These are phyloP conservation scores for Coelinius sp. DNA, from an alignment of 2,888 invertebrate species.

Conservation along the genomic window DNA sequence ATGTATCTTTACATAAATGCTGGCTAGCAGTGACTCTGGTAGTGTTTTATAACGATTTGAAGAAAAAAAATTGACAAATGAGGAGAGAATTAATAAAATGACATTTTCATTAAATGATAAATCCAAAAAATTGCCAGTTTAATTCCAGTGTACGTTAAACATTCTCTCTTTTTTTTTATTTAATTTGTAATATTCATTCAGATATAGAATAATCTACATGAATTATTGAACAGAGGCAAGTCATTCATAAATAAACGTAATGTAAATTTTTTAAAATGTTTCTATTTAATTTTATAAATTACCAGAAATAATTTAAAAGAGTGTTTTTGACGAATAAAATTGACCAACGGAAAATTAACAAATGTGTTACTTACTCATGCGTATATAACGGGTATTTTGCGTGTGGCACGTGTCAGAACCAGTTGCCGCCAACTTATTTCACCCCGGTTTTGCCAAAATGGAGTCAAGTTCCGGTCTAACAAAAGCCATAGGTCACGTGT, in stretches of 20 bases:
- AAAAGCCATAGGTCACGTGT: not conserved
- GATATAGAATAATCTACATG: conserved; percentile 41
- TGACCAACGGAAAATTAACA: not conserved
- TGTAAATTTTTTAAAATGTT: conserved; percentile 64
- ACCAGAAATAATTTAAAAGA: not conserved
- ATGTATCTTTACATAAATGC: conserved; percentile 6
- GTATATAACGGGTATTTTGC: not conserved
- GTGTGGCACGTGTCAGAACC: not conserved
- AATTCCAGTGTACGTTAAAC: conserved; percentile 37
- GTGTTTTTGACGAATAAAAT: too few species aligned
- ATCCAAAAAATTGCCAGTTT: conserved; percentile 38
- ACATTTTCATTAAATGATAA: conserved; percentile 45
- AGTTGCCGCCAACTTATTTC: not conserved
- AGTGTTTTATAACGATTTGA: conserved; percentile 21
- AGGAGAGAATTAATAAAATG: conserved; percentile 1
- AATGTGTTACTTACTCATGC: conserved; percentile 16
- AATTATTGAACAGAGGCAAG: conserved; percentile 46
- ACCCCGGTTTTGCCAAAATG: not conserved
- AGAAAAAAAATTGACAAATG: conserved; percentile 4
- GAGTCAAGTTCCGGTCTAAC: not conserved
- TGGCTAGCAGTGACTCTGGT: conserved; percentile 3
- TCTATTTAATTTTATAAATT: not conserved
- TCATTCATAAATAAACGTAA: conserved; percentile 66
- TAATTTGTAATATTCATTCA: conserved; percentile 8
- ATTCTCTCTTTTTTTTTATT: not conserved